These are phyloP conservation scores for Notodonta dromedarius DNA, from an alignment of 2,888 invertebrate species.

Conservation along the genomic window DNA sequence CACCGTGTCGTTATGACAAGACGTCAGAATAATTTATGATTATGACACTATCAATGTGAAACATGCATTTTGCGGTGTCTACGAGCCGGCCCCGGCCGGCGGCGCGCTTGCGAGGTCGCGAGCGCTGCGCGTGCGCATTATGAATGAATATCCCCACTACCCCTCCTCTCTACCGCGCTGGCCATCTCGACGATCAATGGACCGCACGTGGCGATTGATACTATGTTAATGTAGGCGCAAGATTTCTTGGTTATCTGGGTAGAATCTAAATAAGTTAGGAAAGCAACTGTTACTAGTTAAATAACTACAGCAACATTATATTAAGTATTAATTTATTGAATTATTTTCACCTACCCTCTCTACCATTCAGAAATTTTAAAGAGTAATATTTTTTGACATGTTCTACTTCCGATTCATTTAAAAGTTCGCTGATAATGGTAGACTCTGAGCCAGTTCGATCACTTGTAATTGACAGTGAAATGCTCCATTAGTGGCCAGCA, in stretches of 20 bases:
- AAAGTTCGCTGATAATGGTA: conserved; percentile 37
- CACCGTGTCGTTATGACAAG: conserved; percentile 48
- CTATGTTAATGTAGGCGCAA: conserved; percentile 49
- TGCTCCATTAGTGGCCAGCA: conserved; percentile 61
- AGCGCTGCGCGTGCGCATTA: conserved; percentile 66
- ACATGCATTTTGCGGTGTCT: conserved; percentile 54
- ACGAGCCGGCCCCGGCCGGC: conserved; percentile 35
- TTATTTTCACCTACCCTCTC: too few relatives aligned
- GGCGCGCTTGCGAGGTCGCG: conserved; percentile 53
- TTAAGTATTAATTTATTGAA: too few relatives aligned
- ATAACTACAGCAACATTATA: neutral
- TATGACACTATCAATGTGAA: conserved; percentile 56
- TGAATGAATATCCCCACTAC: conserved; percentile 73
- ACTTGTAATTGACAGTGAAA: conserved; percentile 74
- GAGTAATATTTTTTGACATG: neutral
- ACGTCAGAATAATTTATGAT: conserved; percentile 59
- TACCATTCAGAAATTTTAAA: too few relatives aligned
- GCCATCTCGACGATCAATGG: conserved; percentile 66
- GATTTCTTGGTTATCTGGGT: conserved; percentile 24
- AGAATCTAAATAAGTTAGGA: conserved; percentile 21
- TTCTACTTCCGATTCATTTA: neutral
- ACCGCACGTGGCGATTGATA: conserved; percentile 72
- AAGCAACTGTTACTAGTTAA: conserved; percentile 6
- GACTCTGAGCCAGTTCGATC: conserved; percentile 36
- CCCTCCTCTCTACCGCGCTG: conserved; percentile 16